These are phyloP conservation scores for Alviniconcha marisindica DNA, from an alignment of 1,140 invertebrate genomes.

Conservation along the genomic window DNA sequence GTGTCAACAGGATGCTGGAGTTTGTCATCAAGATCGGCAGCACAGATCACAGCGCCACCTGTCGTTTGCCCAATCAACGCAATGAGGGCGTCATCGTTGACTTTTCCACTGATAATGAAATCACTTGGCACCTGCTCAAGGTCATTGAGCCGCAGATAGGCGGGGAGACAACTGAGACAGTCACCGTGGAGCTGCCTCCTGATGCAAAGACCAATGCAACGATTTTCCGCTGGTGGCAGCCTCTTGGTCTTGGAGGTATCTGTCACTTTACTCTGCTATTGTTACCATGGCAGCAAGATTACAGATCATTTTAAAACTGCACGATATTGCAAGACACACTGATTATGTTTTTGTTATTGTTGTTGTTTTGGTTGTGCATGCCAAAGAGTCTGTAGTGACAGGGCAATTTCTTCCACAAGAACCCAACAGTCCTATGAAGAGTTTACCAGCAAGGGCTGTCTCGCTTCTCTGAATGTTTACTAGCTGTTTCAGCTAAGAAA, in stretches of 20 bases:
- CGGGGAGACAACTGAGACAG: conserved; percentile 63
- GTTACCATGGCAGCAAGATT: too few species aligned
- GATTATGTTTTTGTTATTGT: too few species aligned
- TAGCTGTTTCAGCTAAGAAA: too few species aligned
- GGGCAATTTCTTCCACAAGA: too few species aligned
- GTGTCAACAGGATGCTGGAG: conserved; percentile 66
- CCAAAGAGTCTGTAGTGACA: too few species aligned
- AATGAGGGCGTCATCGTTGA: conserved; percentile 72
- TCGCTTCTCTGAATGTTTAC: too few species aligned
- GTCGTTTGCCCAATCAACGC: conserved; percentile 58
- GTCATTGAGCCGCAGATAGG: conserved; percentile 70
- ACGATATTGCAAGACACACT: too few species aligned
- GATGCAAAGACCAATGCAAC: conserved; percentile 73
- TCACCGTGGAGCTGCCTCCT: conserved; percentile 70
- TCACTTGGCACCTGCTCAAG: conserved; percentile 73
- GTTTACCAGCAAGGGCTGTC: too few species aligned
- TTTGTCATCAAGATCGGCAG: conserved; percentile 71
- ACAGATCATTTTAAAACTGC: too few species aligned
- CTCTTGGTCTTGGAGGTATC: conserved; percentile 69
- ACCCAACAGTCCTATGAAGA: too few species aligned
- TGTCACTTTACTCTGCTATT: too few species aligned
- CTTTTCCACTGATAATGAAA: conserved; percentile 74
- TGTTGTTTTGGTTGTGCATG: too few species aligned
- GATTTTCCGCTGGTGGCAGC: conserved; percentile 77
- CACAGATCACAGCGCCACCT: conserved; percentile 45